Evolutionary conservation across 2,888 invertebrate species (phyloP).

Genomic region (Penaeus monodon): DNA sequence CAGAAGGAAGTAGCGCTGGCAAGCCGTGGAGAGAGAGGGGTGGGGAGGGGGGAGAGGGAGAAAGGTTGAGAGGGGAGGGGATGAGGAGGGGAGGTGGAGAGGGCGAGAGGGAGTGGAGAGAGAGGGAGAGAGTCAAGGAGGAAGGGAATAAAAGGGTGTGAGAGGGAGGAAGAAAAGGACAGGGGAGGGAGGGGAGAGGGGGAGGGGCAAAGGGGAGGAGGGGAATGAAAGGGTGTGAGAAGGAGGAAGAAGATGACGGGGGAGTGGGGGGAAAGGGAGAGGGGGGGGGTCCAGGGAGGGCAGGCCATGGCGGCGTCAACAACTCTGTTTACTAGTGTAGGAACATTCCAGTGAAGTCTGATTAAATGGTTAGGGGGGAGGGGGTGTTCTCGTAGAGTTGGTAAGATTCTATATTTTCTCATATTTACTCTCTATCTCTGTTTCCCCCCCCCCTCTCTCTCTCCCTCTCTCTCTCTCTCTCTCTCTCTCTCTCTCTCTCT

Average conservation of each 20-base stretch:
- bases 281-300: too few relatives aligned
- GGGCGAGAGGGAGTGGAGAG: background rate
- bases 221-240: background rate
- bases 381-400: background rate
- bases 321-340: too few relatives aligned
- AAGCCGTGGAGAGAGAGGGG: too few relatives aligned
- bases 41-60: too few relatives aligned
- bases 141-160: too few relatives aligned
- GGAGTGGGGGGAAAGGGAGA: too few relatives aligned
- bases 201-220: background rate
- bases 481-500: constrained; percentile 4
- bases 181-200: background rate
- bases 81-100: constrained; percentile 9
- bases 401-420: background rate
- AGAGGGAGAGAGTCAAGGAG: background rate
- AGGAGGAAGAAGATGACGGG: too few relatives aligned
- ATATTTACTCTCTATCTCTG: background rate
- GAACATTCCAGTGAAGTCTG: too few relatives aligned
- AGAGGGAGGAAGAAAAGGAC: background rate
- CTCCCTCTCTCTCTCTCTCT: background rate
- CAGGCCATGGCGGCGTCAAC: too few relatives aligned
- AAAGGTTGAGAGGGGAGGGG: too few relatives aligned
- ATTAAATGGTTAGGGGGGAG: background rate
- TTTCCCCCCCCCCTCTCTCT: constrained; percentile 1
- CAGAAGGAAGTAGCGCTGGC: too few relatives aligned